Percentiles rank a stretch among this genome's conserved stretches.
phyloP scores from a whole-genome alignment of 2,797 vertebrate genomes.

The Mormyrus hasselquistii region DNA sequence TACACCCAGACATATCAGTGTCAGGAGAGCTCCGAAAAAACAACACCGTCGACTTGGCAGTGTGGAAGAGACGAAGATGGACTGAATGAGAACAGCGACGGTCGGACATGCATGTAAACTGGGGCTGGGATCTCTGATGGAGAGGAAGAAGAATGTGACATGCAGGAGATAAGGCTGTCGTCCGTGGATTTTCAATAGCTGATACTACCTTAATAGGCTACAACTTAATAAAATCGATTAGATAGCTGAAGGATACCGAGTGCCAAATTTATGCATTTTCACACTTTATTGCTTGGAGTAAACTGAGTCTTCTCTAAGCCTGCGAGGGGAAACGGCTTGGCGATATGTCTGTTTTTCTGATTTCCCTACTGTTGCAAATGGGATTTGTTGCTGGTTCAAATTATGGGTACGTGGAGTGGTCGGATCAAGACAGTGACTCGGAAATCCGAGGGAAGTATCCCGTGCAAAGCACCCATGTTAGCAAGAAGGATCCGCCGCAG shows the following conservation, averaged over 20 bases:
- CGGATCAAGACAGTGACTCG: constrained; percentile 59
- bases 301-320: constrained; percentile 30
- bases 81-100: constrained; percentile 43
- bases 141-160: not conserved
- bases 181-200: not conserved
- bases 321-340: constrained; percentile 22
- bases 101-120: constrained; percentile 51
- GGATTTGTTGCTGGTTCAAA: constrained; percentile 61
- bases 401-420: constrained; percentile 51
- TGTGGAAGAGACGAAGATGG: constrained; percentile 33
- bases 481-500: constrained; percentile 55
- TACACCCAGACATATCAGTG: constrained; percentile 39
- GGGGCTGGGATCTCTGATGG: not conserved
- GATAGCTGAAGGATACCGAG: not conserved
- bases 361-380: constrained; percentile 62
- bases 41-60: constrained; percentile 32
- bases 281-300: constrained; percentile 27
- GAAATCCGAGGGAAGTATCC: constrained; percentile 47
- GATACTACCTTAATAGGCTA: not conserved
- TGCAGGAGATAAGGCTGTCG: not conserved
- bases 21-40: constrained; percentile 39
- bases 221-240: not conserved
- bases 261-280: constrained; percentile 33
- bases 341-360: constrained; percentile 69
- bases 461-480: constrained; percentile 54